Evolutionary conservation across 2,888 invertebrate species (phyloP).

Genomic region (Volucella inanis): DNA sequence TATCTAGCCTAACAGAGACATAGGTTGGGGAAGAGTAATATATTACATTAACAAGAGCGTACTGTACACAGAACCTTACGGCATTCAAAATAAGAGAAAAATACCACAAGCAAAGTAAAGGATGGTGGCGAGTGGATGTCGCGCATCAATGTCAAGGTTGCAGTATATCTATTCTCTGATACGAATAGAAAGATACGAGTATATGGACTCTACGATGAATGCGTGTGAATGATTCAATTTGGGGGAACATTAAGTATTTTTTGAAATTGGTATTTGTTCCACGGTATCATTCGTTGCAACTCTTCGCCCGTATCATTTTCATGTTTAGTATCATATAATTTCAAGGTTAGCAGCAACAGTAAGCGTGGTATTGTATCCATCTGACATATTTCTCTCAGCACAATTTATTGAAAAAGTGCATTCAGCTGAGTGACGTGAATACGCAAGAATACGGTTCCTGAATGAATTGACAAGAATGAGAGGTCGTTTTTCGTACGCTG

Average conservation of each 20-base stretch:
- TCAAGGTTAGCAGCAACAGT: slow-evolving; percentile 39
- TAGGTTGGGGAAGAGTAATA: slow-evolving; percentile 19
- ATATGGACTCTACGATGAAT: not conserved
- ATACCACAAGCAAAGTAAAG: slow-evolving; percentile 26
- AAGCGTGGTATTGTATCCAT: slow-evolving; percentile 38
- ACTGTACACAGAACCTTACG: slow-evolving; percentile 32
- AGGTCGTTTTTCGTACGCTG: slow-evolving; percentile 2
- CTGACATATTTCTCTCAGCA: slow-evolving; percentile 66
- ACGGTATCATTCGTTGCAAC: not conserved
- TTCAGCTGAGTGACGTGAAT: slow-evolving; percentile 22
- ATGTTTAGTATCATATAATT: slow-evolving; percentile 49
- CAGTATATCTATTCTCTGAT: slow-evolving; percentile 28
- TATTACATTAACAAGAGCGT: slow-evolving; percentile 40
- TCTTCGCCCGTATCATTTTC: not conserved
- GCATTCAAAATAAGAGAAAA: slow-evolving; percentile 31
- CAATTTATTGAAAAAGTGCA: slow-evolving; percentile 51
- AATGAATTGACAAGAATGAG: not conserved
- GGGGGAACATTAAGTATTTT: slow-evolving; percentile 11
- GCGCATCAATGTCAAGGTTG: slow-evolving; percentile 41
- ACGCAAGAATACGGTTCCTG: not conserved
- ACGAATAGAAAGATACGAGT: not conserved
- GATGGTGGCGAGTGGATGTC: slow-evolving; percentile 34
- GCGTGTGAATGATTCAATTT: slow-evolving; percentile 9
- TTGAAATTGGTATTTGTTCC: not conserved
- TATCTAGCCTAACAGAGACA: not conserved